These are phyloP conservation scores for Sebastolobus altivelis DNA, from an alignment of 2,797 vertebrate genomes.

Conservation along the genomic window DNA sequence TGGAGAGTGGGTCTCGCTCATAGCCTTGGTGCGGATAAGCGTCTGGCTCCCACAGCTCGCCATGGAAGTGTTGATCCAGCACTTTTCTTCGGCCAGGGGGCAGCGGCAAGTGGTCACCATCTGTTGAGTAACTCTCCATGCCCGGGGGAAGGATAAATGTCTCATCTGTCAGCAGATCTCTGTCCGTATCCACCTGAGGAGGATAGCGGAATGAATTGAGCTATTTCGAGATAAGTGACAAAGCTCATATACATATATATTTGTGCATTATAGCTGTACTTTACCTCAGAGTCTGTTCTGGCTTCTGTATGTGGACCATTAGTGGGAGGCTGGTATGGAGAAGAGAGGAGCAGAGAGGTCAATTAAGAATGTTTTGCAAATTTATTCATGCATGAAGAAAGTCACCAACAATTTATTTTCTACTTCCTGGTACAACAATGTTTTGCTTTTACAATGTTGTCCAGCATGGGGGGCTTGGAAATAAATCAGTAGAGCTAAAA, in stretches of 20 bases:
- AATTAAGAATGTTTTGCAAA: background rate
- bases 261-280: background rate
- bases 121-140: conserved; percentile 82
- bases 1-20: conserved; percentile 43
- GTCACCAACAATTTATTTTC: background rate
- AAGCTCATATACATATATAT: background rate
- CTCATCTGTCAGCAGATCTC: conserved; percentile 77
- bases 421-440: background rate
- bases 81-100: conserved; percentile 78
- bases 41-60: conserved; percentile 65
- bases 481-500: background rate
- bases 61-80: conserved; percentile 83
- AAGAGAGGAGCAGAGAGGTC: background rate
- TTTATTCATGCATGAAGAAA: background rate
- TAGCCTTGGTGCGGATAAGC: conserved; percentile 32
- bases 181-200: conserved; percentile 34
- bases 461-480: background rate
- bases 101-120: conserved; percentile 87
- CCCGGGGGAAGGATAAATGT: conserved; percentile 80
- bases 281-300: conserved; percentile 29
- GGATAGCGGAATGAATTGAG: background rate
- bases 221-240: background rate
- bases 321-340: conserved; percentile 10
- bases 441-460: background rate
- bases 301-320: background rate